These are phyloP conservation scores for Cotesia chilonis DNA, from an alignment of 1,140 invertebrate species.

Conservation along the genomic window DNA sequence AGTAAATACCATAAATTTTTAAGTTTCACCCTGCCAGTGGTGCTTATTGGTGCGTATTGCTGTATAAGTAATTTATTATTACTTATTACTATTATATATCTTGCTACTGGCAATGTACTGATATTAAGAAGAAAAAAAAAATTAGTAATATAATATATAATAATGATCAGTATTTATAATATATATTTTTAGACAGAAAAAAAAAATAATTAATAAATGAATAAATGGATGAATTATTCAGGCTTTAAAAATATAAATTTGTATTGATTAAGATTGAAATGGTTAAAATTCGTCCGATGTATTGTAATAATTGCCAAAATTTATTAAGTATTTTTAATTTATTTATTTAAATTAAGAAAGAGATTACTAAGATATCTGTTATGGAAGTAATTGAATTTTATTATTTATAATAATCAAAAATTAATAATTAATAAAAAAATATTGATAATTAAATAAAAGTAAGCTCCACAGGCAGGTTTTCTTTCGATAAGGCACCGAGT, in stretches of 20 bases:
- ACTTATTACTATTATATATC: conserved; percentile 16
- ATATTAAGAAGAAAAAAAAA: conserved; percentile 20
- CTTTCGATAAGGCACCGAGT: conserved; percentile 19
- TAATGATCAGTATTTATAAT: conserved; percentile 39
- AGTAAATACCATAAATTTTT: conserved; percentile 32
- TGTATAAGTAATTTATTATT: conserved; percentile 25
- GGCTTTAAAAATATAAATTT: conserved; percentile 23
- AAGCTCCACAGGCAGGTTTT: conserved; percentile 42
- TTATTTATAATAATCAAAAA: conserved; percentile 9
- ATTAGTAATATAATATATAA: too few relatives aligned
- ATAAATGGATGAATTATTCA: conserved; percentile 18
- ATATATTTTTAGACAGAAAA: conserved; percentile 36
- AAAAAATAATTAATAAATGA: conserved; percentile 22
- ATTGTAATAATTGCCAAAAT: conserved; percentile 1
- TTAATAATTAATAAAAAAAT: conserved; percentile 12
- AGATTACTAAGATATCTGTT: conserved; percentile 6
- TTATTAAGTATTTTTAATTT: neutral
- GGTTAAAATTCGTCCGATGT: neutral
- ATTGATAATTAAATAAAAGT: conserved; percentile 21
- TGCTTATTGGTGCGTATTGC: conserved; percentile 43
- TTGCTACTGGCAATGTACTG: conserved; percentile 42
- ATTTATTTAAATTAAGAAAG: conserved; percentile 10
- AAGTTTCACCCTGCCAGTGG: conserved; percentile 45
- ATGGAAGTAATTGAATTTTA: conserved; percentile 17
- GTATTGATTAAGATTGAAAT: neutral